These are phyloP conservation scores for Heliothis subflexa DNA, from an alignment of 1,140 invertebrate species.

Conservation along the genomic window DNA sequence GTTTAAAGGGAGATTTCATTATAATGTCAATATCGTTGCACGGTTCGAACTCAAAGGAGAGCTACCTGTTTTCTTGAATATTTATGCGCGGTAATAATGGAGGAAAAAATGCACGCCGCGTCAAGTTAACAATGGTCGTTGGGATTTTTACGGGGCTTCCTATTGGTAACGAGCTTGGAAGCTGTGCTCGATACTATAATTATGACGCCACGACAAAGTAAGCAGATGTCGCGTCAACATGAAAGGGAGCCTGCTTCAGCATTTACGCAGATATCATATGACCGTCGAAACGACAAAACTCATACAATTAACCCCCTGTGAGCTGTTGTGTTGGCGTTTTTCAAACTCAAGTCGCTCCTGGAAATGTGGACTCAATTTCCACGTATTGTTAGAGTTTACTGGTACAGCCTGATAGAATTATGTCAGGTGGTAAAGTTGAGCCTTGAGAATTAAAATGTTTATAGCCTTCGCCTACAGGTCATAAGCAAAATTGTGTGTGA, in stretches of 20 bases:
- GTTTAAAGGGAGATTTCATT: conserved; percentile 68
- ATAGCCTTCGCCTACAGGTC: conserved; percentile 30
- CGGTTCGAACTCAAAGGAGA: conserved; percentile 64
- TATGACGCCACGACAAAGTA: conserved; percentile 51
- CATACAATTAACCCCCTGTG: conserved; percentile 72
- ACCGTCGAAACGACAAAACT: conserved; percentile 64
- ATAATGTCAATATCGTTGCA: conserved; percentile 71
- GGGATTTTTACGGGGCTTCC: conserved; percentile 59
- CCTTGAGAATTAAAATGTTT: conserved; percentile 50
- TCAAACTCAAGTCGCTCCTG: conserved; percentile 49
- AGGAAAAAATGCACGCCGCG: conserved; percentile 65
- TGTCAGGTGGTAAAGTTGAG: conserved; percentile 52
- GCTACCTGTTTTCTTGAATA: conserved; percentile 71
- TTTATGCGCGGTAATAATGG: conserved; percentile 72
- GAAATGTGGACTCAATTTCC: conserved; percentile 54
- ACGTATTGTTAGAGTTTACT: conserved; percentile 49
- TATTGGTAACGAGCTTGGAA: conserved; percentile 58
- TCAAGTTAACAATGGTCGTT: conserved; percentile 68
- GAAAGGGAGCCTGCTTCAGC: conserved; percentile 45
- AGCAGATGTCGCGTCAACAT: conserved; percentile 46
- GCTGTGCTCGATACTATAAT: conserved; percentile 47
- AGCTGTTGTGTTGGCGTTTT: conserved; percentile 54
- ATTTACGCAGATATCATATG: conserved; percentile 68
- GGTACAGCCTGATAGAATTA: conserved; percentile 47
- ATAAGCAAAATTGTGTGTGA: conserved; percentile 37